Evolutionary conservation across 2,888 invertebrate genomes (phyloP), one percentile per base, ranked within the genome.

Genomic region (Ischnus inquisitorius): DNA sequence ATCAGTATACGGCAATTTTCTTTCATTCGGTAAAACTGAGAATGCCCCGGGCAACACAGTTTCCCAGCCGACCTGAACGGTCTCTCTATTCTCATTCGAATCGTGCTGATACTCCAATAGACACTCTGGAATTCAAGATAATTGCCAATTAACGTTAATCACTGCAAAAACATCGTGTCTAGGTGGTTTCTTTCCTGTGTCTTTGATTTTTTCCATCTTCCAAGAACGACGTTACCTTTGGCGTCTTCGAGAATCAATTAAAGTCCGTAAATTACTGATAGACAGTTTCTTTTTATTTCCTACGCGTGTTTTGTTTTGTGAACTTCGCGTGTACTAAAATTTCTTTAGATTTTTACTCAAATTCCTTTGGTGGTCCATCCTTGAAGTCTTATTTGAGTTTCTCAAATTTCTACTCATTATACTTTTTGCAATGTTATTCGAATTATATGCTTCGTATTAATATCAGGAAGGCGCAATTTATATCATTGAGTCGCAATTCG

Each of bases 41-140:
- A 54, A 19, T 54, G 19, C 12, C 22, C 10, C 19, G 3, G 22
- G 54, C 34, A n/a, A 22, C 19, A 54, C 19, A 54, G 54, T 54
- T 22, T 54, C 54, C 5, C 22, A 22, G 19, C 54, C 54, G 22
- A 10, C 10, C 19, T 14, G 54, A 54, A 54, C 12, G 8, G 8
- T 8, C 34, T 22, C 12, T n/a, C 54, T 22, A 22, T 22, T 54
- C 54, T 54, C 54, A 10, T 22, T 19, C 22, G 54, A 10, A 19
- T 22, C 54, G 54, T 19, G 22, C 54, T 2, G 22, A 22, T 16
- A 1, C 54, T 22, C 54, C 10, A 12, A 54, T 54, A 19, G 19
- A 54, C 22, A 54, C 10, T 54, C 8, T 22, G 54, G 54, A 54
- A 54, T 54, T 19, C 54, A 54, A 22, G 54, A 54, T 8, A 51